Percentiles rank a stretch among this genome's conserved stretches.
These are phyloP conservation scores for Monoplex corrugatus DNA, from an alignment of 2,888 invertebrate genomes.

Conservation along the genomic window DNA sequence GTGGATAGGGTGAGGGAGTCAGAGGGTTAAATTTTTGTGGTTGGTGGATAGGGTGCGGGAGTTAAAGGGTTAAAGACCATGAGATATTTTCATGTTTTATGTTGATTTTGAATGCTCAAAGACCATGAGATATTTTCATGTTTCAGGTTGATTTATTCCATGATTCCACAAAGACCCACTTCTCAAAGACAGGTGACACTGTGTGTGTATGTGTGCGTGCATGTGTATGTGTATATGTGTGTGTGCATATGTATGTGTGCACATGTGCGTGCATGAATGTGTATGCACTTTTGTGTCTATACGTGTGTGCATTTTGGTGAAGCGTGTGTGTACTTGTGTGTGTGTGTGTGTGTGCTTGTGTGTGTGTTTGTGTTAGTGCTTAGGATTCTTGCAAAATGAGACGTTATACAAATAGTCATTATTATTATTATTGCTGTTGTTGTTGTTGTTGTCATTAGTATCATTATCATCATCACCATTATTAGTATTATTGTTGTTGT, in stretches of 20 bases:
- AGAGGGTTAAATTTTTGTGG: no score
- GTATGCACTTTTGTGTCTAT: background rate
- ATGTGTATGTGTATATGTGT: background rate
- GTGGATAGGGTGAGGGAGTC: no score
- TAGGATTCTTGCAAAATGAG: no score
- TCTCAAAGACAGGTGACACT: constrained; percentile 69
- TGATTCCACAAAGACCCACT: constrained; percentile 78
- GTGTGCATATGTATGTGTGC: background rate
- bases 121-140: constrained; percentile 65
- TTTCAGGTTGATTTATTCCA: constrained; percentile 72
- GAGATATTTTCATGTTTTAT: constrained; percentile 61
- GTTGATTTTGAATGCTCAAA: constrained; percentile 76
- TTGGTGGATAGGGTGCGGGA: background rate
- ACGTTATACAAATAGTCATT: no score
- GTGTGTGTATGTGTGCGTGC: background rate
- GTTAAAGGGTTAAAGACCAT: background rate
- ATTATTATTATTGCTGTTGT: no score
- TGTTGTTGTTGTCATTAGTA: no score
- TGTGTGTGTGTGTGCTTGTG: constrained; percentile 6
- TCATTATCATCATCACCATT: no score
- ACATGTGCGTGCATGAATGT: background rate
- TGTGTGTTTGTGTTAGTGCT: background rate
- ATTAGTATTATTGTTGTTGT: no score
- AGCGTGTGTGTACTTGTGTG: background rate
- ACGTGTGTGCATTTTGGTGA: background rate